A percentile compares a stretch with the other conserved stretches of the same genome.
These are phyloP conservation scores for Acanthurus tractus DNA, from an alignment of 2,797 vertebrate species.

Conservation along the genomic window DNA sequence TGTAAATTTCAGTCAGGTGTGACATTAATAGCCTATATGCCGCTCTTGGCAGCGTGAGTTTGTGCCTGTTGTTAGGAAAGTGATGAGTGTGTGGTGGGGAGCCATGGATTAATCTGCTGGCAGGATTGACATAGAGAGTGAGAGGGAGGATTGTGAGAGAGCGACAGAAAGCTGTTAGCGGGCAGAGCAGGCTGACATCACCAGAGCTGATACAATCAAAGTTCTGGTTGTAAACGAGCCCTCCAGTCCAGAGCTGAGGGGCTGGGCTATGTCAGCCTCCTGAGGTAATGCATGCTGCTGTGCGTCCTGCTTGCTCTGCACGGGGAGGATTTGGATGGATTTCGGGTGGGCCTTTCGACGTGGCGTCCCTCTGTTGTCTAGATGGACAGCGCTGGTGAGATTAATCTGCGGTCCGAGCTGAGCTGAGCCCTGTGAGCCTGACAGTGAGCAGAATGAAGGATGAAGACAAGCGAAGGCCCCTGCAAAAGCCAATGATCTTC, in stretches of 20 bases:
- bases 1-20: slow-evolving; percentile 75
- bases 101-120: slow-evolving; percentile 63
- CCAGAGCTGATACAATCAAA: slow-evolving; percentile 69
- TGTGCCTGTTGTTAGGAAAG: slow-evolving; percentile 49
- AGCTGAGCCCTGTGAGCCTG: slow-evolving; percentile 61
- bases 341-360: slow-evolving; percentile 65
- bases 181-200: slow-evolving; percentile 73
- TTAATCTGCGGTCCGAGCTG: slow-evolving; percentile 67
- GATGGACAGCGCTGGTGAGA: slow-evolving; percentile 73
- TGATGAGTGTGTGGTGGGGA: slow-evolving; percentile 60
- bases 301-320: slow-evolving; percentile 71
- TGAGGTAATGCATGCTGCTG: slow-evolving; percentile 77
- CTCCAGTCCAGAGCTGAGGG: slow-evolving; percentile 55
- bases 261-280: slow-evolving; percentile 69
- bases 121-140: slow-evolving; percentile 48
- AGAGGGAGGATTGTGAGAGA: slow-evolving; percentile 45
- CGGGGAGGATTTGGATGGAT: slow-evolving; percentile 71
- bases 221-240: slow-evolving; percentile 61
- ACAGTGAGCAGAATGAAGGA: slow-evolving; percentile 70
- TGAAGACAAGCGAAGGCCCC: slow-evolving; percentile 68
- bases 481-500: slow-evolving; percentile 57
- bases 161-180: slow-evolving; percentile 61
- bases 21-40: slow-evolving; percentile 68
- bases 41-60: slow-evolving; percentile 50
- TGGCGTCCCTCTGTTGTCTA: slow-evolving; percentile 62